A percentile compares a stretch with the other conserved stretches of the same genome.
These are phyloP conservation scores for Dermatophagoides farinae DNA, from an alignment of 1,140 invertebrate species.

Conservation along the genomic window DNA sequence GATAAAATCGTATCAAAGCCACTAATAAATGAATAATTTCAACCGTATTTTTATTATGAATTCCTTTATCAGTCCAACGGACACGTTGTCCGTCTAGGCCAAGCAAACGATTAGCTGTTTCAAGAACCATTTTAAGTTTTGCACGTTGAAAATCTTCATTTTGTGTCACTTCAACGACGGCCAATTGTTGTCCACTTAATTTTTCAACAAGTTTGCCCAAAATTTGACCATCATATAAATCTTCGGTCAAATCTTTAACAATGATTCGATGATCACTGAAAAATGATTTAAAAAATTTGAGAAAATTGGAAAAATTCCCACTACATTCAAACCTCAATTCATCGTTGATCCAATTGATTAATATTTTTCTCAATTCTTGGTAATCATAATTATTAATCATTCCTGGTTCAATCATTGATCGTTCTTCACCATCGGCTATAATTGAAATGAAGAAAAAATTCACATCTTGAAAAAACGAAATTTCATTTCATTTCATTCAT, in stretches of 20 bases:
- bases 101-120: conserved; percentile 53
- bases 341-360: conserved; percentile 98
- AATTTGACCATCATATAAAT: conserved; percentile 95
- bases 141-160: conserved; percentile 93
- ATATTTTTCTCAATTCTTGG: conserved; percentile 56
- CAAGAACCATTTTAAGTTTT: conserved; percentile 71
- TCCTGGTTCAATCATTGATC: conserved; percentile 76
- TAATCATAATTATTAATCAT: conserved; percentile 70
- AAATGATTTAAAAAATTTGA: neutral
- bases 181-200: conserved; percentile 44
- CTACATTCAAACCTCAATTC: conserved; percentile 31
- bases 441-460: neutral
- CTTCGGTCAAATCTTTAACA: conserved; percentile 87
- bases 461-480: neutral
- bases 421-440: conserved; percentile 80
- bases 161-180: conserved; percentile 95
- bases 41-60: conserved; percentile 88
- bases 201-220: conserved; percentile 65
- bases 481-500: neutral
- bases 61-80: conserved; percentile 84
- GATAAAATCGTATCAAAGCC: conserved; percentile 70
- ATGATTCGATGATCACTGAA: conserved; percentile 89
- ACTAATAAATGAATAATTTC: conserved; percentile 86
- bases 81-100: conserved; percentile 30
- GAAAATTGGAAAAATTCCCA: neutral